Percentiles rank a stretch among this genome's conserved stretches.
Conservation (phyloP, 2,797 vertebrate species). For the Discoglossus pictus region DNA sequence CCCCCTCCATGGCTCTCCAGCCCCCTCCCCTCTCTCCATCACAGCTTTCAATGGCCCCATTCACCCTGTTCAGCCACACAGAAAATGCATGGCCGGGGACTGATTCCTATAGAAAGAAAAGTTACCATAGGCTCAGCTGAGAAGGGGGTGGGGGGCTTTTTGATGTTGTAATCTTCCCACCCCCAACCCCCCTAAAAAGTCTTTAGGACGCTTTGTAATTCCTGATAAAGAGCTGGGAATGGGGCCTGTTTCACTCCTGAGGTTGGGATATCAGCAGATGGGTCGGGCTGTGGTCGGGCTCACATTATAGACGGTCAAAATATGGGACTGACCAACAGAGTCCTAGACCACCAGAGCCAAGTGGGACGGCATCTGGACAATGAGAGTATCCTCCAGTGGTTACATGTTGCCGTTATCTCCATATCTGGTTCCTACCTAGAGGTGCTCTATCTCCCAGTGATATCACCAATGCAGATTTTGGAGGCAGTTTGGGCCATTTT, state of each 20-base stretch:
- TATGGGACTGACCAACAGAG: too few relatives aligned
- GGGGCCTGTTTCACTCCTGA: too few relatives aligned
- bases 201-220: slow-evolving; percentile 13
- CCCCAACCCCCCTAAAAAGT: neutral
- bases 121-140: slow-evolving; percentile 2
- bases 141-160: neutral
- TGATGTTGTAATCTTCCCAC: neutral
- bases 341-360: neutral
- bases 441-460: too few relatives aligned
- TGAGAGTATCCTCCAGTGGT: neutral
- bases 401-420: neutral
- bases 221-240: neutral
- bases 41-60: slow-evolving; percentile 82
- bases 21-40: slow-evolving; percentile 26
- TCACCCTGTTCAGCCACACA: slow-evolving; percentile 90
- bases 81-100: slow-evolving; percentile 76
- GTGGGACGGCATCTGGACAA: neutral
- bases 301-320: too few relatives aligned
- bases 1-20: too few relatives aligned
- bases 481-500: too few relatives aligned
- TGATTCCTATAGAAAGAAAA: slow-evolving; percentile 13
- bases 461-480: too few relatives aligned
- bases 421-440: neutral
- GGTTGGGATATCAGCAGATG: neutral
- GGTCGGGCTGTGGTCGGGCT: too few relatives aligned